Percentiles rank a stretch among this genome's conserved stretches.
Conservation (phyloP, 2,888 invertebrate species). For the Peribatodes rhomboidaria region DNA sequence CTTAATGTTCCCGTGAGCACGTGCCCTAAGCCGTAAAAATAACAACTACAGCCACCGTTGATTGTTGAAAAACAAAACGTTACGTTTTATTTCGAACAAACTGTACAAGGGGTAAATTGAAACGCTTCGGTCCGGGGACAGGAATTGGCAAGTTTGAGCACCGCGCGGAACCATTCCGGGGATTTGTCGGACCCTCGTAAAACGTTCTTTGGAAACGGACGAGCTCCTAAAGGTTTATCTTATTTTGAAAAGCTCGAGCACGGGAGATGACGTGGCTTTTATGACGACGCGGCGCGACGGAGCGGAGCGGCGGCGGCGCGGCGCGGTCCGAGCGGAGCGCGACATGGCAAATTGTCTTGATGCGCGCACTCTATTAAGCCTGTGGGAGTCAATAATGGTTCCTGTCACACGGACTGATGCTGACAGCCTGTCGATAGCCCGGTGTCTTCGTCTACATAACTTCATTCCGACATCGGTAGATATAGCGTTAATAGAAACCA, state of each 20-base stretch:
- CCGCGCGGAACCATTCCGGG: conserved; percentile 62
- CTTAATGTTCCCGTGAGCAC: conserved; percentile 52
- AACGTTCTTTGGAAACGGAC: conserved; percentile 66
- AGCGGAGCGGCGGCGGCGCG: conserved; percentile 21
- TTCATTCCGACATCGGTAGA: conserved; percentile 26
- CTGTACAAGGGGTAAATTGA: conserved; percentile 75
- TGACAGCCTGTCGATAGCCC: conserved; percentile 48
- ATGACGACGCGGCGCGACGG: conserved; percentile 40
- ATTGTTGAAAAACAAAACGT: conserved; percentile 67
- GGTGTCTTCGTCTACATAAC: conserved; percentile 34
- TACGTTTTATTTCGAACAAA: conserved; percentile 65
- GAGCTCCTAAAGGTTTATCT: conserved; percentile 65
- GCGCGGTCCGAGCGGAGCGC: conserved; percentile 49
- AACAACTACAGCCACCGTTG: conserved; percentile 58
- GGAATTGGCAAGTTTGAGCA: conserved; percentile 69
- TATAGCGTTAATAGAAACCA: conserved; percentile 19
- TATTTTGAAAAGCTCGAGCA: conserved; percentile 62
- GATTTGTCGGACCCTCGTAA: conserved; percentile 78
- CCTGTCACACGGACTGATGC: conserved; percentile 41
- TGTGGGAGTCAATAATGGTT: conserved; percentile 52
- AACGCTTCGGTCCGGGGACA: conserved; percentile 67
- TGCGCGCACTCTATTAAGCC: conserved; percentile 54
- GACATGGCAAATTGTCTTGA: conserved; percentile 59
- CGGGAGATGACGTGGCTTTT: conserved; percentile 64
- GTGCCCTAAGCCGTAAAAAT: conserved; percentile 62